Evolutionary conservation across 2,888 invertebrate species (phyloP).

Genomic region (Himalopsyche japonica): DNA sequence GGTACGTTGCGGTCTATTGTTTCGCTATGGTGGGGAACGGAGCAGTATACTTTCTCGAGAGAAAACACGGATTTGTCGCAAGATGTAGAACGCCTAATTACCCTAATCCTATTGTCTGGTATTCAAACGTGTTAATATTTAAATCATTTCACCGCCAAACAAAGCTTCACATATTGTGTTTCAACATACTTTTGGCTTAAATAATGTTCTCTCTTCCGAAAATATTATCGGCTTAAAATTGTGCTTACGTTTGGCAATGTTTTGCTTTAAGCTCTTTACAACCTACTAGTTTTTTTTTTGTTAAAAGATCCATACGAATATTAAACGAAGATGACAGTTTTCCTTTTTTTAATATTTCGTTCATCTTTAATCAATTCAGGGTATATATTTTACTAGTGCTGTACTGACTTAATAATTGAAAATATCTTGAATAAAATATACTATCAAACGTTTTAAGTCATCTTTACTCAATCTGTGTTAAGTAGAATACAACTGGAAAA

Average conservation of each 20-base stretch:
- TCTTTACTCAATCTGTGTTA: too few species aligned
- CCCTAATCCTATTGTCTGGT: neutral
- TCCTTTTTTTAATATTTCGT: too few species aligned
- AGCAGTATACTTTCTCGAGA: neutral
- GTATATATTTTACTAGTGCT: too few species aligned
- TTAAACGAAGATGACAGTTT: neutral
- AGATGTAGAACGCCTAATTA: conserved; percentile 18
- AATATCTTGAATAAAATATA: too few species aligned
- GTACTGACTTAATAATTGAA: too few species aligned
- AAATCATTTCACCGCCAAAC: neutral
- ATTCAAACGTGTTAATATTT: neutral
- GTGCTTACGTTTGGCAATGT: neutral
- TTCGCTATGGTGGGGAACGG: neutral
- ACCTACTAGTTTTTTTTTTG: neutral
- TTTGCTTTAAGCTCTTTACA: neutral
- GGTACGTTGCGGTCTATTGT: neutral
- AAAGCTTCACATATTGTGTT: neutral
- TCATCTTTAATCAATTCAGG: too few species aligned
- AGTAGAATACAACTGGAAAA: too few species aligned
- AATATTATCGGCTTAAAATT: neutral
- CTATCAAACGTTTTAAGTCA: too few species aligned
- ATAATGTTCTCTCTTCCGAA: neutral
- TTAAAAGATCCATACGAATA: neutral
- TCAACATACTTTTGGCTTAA: neutral
- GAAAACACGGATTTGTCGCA: neutral